phyloP scores from a whole-genome alignment of 2,113 vertebrate genomes.

The Anguilla japonica region DNA sequence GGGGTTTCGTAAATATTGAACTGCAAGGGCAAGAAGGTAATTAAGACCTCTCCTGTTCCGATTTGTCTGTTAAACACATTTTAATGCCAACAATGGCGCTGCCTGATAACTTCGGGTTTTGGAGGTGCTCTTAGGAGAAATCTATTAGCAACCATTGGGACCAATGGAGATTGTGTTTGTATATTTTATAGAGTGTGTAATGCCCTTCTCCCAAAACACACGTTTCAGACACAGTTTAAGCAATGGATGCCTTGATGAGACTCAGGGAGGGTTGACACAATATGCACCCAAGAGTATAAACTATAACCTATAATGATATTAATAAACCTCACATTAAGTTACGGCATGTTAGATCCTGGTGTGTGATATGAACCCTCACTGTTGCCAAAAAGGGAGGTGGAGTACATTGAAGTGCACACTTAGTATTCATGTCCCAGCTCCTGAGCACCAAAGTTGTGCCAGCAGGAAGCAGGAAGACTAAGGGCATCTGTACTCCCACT shows the following conservation, averaged over 20 bases:
- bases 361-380: slow-evolving; percentile 58
- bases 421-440: slow-evolving; percentile 55
- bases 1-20: slow-evolving; percentile 25
- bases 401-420: slow-evolving; percentile 47
- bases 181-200: neutral
- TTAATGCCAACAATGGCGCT: neutral
- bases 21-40: slow-evolving; percentile 14
- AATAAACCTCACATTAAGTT: slow-evolving; percentile 35
- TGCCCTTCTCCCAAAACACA: neutral
- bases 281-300: slow-evolving; percentile 7
- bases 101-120: neutral
- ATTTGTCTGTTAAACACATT: slow-evolving; percentile 18
- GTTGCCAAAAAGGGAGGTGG: slow-evolving; percentile 44
- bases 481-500: slow-evolving; percentile 35
- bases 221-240: neutral
- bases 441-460: slow-evolving; percentile 35
- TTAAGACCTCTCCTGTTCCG: neutral
- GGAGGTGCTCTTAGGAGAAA: neutral
- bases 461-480: slow-evolving; percentile 41
- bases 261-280: slow-evolving; percentile 17
- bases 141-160: neutral
- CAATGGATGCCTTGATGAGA: neutral
- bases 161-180: neutral
- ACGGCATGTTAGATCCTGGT: slow-evolving; percentile 47
- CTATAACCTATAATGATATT: slow-evolving; percentile 40